phyloP scores from a whole-genome alignment of 2,797 vertebrate species.

The Megaceryle alcyon region DNA sequence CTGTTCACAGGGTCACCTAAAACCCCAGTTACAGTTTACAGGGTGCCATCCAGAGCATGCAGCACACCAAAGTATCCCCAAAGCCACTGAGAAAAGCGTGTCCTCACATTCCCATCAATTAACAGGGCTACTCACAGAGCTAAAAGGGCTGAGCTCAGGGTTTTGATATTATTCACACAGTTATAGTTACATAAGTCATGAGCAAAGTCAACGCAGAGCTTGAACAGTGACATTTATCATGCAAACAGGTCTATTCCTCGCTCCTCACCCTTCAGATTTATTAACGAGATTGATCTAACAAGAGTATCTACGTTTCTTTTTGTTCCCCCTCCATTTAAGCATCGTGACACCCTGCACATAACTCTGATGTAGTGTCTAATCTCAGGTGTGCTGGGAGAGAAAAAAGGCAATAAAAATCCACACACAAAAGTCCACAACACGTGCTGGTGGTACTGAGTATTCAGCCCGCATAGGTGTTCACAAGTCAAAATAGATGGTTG shows the following conservation, averaged over 20 bases:
- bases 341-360: not conserved
- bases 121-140: not conserved
- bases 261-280: slow-evolving; percentile 15
- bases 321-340: not conserved
- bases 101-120: not conserved
- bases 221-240: not conserved
- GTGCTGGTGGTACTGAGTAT: not conserved
- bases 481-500: not conserved
- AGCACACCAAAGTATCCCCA: not conserved
- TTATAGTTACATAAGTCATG: not conserved
- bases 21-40: not conserved
- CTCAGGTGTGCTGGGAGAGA: not conserved
- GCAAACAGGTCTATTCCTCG: not conserved
- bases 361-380: slow-evolving; percentile 16
- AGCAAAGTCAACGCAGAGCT: not conserved
- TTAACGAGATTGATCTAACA: slow-evolving; percentile 22
- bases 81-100: not conserved
- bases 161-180: not conserved
- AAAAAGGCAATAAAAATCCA: not conserved
- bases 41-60: not conserved
- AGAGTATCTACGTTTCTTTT: not conserved
- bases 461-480: not conserved
- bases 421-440: not conserved
- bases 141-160: not conserved
- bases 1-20: not conserved